phyloP scores from a whole-genome alignment of 2,888 invertebrate species.

The Calameuta filiformis region DNA sequence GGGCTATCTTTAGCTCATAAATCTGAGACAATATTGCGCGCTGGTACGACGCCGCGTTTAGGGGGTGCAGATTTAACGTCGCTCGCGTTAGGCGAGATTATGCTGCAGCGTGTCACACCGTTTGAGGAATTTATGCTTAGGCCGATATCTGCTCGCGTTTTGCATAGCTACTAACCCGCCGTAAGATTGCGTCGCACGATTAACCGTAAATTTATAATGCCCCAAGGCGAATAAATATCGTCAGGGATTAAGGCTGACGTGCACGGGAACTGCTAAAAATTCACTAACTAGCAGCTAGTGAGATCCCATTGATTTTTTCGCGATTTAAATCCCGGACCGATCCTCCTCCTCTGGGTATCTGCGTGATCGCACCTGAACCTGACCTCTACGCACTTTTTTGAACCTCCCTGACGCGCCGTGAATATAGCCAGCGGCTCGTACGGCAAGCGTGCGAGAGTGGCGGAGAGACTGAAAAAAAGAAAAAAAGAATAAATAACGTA shows the following conservation, averaged over 20 bases:
- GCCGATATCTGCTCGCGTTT: constrained; percentile 59
- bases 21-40: constrained; percentile 56
- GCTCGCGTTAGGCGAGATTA: constrained; percentile 53
- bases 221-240: constrained; percentile 37
- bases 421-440: background rate
- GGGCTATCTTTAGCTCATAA: constrained; percentile 51
- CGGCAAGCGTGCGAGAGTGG: background rate
- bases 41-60: constrained; percentile 36
- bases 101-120: constrained; percentile 56
- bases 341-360: background rate
- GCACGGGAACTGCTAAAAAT: background rate
- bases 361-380: background rate
- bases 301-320: background rate
- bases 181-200: constrained; percentile 46
- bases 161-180: constrained; percentile 45
- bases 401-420: background rate
- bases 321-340: background rate
- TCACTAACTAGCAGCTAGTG: background rate
- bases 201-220: constrained; percentile 43
- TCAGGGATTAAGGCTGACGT: constrained; percentile 18
- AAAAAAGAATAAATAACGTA: background rate
- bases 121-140: constrained; percentile 65
- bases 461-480: background rate
- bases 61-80: constrained; percentile 47
- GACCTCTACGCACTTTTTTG: background rate